Conservation (phyloP, 2,113 vertebrate species). For the Megaceryle torquata region DNA sequence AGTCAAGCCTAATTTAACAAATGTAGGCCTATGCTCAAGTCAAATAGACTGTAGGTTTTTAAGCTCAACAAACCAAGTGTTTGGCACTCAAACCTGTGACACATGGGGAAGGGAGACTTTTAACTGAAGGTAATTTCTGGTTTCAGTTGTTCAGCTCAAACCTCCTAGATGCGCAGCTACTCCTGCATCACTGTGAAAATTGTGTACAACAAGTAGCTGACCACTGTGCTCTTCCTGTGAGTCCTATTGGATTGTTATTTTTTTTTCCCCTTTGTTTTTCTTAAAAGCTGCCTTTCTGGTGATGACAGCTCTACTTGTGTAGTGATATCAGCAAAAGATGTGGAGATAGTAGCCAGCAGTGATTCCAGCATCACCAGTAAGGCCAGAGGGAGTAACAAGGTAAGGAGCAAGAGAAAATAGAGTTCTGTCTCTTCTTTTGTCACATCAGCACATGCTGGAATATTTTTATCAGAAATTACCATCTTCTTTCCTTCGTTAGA, state of each 20-base stretch:
- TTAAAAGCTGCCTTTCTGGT: conserved; percentile 86
- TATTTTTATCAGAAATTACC: background rate
- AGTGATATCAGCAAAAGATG: conserved; percentile 88
- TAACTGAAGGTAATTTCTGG: background rate
- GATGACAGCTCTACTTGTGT: conserved; percentile 89
- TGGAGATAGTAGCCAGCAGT: conserved; percentile 96
- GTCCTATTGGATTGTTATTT: background rate
- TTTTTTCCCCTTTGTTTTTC: background rate
- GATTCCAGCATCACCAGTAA: conserved; percentile 97
- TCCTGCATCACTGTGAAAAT: background rate
- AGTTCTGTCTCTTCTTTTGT: background rate
- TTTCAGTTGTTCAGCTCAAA: background rate
- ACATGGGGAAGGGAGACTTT: background rate
- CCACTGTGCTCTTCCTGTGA: background rate
- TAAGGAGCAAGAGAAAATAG: conserved; percentile 49
- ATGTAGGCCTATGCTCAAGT: background rate
- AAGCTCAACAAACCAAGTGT: background rate
- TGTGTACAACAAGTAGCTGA: background rate
- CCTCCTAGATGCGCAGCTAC: background rate
- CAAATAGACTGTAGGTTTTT: background rate
- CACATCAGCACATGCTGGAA: background rate
- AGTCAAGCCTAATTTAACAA: background rate
- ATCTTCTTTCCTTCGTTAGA: background rate
- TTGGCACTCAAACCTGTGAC: background rate
- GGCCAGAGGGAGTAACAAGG: conserved; percentile 97